phyloP scores from a whole-genome alignment of 2,888 invertebrate genomes.

The Glaucopsyche alexis region DNA sequence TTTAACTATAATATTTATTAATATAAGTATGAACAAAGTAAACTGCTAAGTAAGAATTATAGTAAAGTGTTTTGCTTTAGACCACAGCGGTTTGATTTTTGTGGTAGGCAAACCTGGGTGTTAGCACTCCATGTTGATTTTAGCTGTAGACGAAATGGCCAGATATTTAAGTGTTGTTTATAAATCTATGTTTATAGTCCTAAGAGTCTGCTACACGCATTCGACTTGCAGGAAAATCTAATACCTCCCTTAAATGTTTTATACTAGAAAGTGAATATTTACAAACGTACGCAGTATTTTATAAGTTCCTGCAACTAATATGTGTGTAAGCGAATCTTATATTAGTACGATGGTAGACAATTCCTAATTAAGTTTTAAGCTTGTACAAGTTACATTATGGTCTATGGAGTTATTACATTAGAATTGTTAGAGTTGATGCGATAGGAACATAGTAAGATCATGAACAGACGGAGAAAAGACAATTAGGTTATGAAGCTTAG shows the following conservation, averaged over 20 bases:
- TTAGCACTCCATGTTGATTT: neutral
- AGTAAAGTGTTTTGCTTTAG: too few species aligned
- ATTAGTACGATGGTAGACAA: constrained; percentile 14
- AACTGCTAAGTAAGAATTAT: too few species aligned
- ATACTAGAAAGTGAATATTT: too few species aligned
- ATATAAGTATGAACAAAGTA: too few species aligned
- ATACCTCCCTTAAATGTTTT: neutral
- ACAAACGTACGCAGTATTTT: neutral
- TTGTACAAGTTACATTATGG: neutral
- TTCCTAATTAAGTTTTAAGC: constrained; percentile 25
- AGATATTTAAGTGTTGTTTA: constrained; percentile 1
- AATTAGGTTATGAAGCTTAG: neutral
- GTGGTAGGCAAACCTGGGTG: neutral
- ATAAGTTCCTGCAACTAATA: neutral
- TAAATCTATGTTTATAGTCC: neutral
- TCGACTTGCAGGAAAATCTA: neutral
- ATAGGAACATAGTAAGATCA: too few species aligned
- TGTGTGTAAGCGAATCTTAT: neutral
- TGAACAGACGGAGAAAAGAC: neutral
- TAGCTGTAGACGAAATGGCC: neutral
- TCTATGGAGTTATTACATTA: neutral
- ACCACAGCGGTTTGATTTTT: too few species aligned
- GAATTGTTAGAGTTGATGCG: neutral
- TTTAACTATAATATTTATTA: too few species aligned
- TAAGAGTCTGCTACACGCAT: neutral